phyloP scores from a whole-genome alignment of 2,113 vertebrate genomes.

The Protobothrops flavoviridis region DNA sequence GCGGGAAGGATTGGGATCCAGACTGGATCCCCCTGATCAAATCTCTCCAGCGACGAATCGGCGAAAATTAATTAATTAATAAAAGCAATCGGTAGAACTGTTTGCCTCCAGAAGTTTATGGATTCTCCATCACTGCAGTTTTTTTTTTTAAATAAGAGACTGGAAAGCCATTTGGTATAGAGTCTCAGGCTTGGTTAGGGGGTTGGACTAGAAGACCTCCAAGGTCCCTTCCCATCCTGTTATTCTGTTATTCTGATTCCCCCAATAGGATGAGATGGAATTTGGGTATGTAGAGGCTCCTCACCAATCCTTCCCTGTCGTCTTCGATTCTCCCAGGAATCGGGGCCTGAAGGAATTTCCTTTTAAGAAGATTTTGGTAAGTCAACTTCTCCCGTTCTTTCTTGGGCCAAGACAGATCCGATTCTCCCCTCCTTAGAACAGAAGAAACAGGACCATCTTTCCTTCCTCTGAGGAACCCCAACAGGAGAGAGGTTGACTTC shows the following conservation, averaged over 20 bases:
- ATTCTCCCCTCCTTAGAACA: neutral
- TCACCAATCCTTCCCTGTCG: constrained; percentile 81
- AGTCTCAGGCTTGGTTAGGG: no score
- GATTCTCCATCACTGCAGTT: neutral
- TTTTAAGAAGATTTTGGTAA: constrained; percentile 79
- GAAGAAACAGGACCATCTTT: no score
- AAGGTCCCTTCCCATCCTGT: neutral
- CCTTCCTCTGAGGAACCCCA: neutral
- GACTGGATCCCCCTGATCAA: neutral
- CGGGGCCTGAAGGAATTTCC: constrained; percentile 78
- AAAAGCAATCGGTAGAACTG: neutral
- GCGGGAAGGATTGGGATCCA: neutral
- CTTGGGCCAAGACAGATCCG: neutral
- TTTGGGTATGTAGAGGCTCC: constrained; percentile 90
- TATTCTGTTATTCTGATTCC: neutral
- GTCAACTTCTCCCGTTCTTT: neutral
- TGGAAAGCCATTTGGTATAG: neutral
- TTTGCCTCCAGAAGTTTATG: neutral
- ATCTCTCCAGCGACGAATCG: neutral
- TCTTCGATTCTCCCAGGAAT: constrained; percentile 89
- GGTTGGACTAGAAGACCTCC: neutral
- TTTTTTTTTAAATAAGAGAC: neutral
- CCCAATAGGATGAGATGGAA: constrained; percentile 86
- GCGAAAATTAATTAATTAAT: neutral
- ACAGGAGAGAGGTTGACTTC: neutral